Base-by-base conservation (phyloP, 2,113 vertebrate species). In the Nanorana parkeri region DNA sequence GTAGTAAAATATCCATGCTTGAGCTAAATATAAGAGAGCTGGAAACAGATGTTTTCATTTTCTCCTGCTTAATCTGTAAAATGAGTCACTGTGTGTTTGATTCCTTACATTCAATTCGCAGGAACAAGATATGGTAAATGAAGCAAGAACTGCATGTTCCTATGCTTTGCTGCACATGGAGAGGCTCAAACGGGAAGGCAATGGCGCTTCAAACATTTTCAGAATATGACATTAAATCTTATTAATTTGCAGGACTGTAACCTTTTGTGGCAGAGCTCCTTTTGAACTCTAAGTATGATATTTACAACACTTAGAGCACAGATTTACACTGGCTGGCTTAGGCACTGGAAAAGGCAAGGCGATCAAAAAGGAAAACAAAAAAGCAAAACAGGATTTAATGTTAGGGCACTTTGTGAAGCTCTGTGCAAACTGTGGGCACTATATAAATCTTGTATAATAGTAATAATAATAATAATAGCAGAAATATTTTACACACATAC, bases 31-130 rank as follows among this genome's bases (percentile, higher is more conserved):
- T 77, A 77, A 77, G 74, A 77, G 21, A 36, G 47, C 74, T 77
- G 58, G 36, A 65, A 77, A 77, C 74, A 77, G 74, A 77, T 77
- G 74, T 77, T 77, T 77, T 77, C 74, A 77, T 77, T 77, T 77
- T 77, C 74, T 77, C 29, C 58, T 64, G 32, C 58, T 77, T 77
- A 77, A 77, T 77, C 74, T 77, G 58, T 52, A 64, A 64, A 77
- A 77, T 77, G 74, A 77, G 74, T 77, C 74, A 65, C 58, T 77
- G 58, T 16, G 60, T 63, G 36, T 64, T 77, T 64, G 58, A 47
- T 65, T 77, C 60, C 36, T 77, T 77, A 77, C 74, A 65, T 77
- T 52, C 58, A 64, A 77, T 17, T 77, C 24, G 32, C 10, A 77
- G 60, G 74, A 60, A 77, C 64, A 64, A 77, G 74, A 26, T 36